A percentile compares a stretch with the other conserved stretches of the same genome.
Evolutionary conservation across 2,888 invertebrate species (phyloP).

Genomic region (Yponomeuta malinellus): DNA sequence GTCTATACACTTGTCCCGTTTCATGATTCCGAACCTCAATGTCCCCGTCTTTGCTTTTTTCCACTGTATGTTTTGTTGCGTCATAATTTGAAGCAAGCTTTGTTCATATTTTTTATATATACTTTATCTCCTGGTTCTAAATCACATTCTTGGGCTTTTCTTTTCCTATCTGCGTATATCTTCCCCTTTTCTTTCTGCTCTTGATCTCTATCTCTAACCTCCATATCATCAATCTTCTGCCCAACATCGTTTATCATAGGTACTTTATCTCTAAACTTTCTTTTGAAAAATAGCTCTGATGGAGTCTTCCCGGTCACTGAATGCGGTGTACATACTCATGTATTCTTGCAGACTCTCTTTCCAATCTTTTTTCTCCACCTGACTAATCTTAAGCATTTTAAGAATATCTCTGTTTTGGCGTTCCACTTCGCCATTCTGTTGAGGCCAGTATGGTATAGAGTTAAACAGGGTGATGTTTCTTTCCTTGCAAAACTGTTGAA

Average conservation of each 20-base stretch:
- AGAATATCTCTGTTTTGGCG: constrained; percentile 30
- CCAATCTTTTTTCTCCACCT: constrained; percentile 20
- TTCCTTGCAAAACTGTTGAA: no score
- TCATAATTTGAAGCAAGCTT: constrained; percentile 7
- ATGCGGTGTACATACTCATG: constrained; percentile 20
- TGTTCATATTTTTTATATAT: constrained; percentile 14
- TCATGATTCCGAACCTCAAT: constrained; percentile 14
- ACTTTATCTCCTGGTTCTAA: constrained; percentile 9
- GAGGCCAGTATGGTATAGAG: no score
- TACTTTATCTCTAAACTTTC: no score
- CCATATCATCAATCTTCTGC: no score
- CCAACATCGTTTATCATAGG: no score
- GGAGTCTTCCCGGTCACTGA: constrained; percentile 15
- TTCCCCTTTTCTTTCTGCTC: constrained; percentile 11
- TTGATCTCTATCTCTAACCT: constrained; percentile 1
- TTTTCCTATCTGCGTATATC: constrained; percentile 7
- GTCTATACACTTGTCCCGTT: constrained; percentile 9
- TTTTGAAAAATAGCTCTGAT: neutral
- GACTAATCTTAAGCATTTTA: constrained; percentile 26
- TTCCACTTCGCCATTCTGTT: constrained; percentile 22
- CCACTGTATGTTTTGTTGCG: constrained; percentile 10
- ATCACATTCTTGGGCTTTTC: neutral
- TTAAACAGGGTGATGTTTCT: no score
- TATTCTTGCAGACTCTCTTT: constrained; percentile 19
- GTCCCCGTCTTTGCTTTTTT: constrained; percentile 10